Conservation (phyloP, 2,797 vertebrate genomes). For the Enteromius radiatus region DNA sequence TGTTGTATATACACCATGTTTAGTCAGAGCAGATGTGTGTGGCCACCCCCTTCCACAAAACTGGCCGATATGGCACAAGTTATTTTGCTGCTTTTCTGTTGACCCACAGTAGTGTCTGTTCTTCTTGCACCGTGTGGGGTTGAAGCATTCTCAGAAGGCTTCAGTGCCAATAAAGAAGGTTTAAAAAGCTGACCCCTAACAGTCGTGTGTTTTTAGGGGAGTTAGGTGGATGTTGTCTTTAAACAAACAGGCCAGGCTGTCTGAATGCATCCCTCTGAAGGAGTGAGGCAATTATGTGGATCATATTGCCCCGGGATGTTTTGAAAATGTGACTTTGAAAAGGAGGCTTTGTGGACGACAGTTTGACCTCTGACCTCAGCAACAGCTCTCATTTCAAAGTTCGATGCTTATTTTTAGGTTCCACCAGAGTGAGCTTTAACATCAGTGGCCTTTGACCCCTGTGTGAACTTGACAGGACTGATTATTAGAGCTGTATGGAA, state of each 20-base stretch:
- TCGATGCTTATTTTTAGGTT: conserved; percentile 62
- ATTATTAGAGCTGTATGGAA: background rate
- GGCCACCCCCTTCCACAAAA: conserved; percentile 35
- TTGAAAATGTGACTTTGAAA: conserved; percentile 61
- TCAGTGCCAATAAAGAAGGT: conserved; percentile 43
- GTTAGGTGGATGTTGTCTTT: conserved; percentile 59
- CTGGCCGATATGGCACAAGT: conserved; percentile 40
- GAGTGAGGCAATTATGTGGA: conserved; percentile 61
- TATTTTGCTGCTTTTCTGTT: conserved; percentile 36
- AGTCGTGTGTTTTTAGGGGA: conserved; percentile 55
- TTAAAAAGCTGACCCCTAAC: conserved; percentile 41
- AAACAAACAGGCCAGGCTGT: conserved; percentile 59
- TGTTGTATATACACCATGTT: conserved; percentile 33
- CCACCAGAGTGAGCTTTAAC: conserved; percentile 49
- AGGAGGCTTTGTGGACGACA: conserved; percentile 59
- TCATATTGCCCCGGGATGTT: conserved; percentile 63
- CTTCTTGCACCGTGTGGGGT: conserved; percentile 10
- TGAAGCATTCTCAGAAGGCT: conserved; percentile 41
- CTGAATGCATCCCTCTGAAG: conserved; percentile 53
- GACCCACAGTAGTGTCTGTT: conserved; percentile 22
- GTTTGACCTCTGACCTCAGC: conserved; percentile 62
- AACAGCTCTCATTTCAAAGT: conserved; percentile 67
- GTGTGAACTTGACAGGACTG: conserved; percentile 55
- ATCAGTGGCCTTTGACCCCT: conserved; percentile 55
- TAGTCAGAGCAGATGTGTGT: conserved; percentile 55